Evolutionary conservation across 2,113 vertebrate genomes (phyloP).

Genomic region (Tonatia bakeri): DNA sequence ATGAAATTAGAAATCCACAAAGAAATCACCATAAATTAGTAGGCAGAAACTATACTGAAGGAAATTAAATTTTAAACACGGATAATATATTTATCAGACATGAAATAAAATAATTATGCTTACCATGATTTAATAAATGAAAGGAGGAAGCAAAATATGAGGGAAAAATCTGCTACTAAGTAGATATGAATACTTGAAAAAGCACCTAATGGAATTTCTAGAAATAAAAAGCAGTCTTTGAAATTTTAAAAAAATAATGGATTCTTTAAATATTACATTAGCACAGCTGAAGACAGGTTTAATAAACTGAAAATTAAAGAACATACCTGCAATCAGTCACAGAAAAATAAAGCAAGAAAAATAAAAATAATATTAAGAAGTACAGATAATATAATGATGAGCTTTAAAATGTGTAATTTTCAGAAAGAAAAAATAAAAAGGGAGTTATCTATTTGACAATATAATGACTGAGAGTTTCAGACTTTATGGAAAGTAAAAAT

Average conservation of each 20-base stretch:
- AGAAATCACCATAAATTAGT: background rate
- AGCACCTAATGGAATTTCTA: background rate
- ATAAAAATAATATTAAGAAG: background rate
- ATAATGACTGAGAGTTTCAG: background rate
- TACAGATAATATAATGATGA: background rate
- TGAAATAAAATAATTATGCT: background rate
- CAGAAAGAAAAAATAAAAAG: background rate
- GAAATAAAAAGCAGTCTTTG: background rate
- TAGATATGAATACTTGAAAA: background rate
- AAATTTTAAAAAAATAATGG: background rate
- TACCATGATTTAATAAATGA: background rate
- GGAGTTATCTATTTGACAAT: background rate
- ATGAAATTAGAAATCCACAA: background rate
- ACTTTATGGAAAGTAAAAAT: slow-evolving; percentile 6
- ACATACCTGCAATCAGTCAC: background rate
- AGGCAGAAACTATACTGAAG: background rate
- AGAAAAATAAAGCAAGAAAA: background rate
- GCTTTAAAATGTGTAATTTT: background rate
- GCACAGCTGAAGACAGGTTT: background rate
- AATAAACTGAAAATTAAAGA: background rate
- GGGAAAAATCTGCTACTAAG: background rate
- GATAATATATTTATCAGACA: background rate
- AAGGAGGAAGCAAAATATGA: background rate
- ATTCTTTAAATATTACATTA: background rate
- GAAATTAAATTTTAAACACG: background rate